phyloP scores from a whole-genome alignment of 2,113 vertebrate species.

The Lophochroa leadbeateri region DNA sequence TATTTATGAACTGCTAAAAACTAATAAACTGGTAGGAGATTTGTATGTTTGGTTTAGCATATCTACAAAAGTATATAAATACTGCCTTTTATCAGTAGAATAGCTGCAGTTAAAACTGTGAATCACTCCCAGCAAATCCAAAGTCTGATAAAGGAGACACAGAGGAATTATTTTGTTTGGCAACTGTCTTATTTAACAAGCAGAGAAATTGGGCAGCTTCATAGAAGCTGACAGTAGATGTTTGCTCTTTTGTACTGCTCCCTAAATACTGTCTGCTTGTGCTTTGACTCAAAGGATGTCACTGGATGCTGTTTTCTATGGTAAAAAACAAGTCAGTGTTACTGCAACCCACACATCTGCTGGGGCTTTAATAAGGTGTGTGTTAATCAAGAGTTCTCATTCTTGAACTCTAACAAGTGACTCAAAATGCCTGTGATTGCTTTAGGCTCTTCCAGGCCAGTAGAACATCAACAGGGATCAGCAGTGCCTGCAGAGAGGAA shows the following conservation, averaged over 20 bases:
- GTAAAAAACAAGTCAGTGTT: not conserved
- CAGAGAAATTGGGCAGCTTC: not conserved
- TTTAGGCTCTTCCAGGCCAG: not conserved
- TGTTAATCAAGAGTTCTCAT: not conserved
- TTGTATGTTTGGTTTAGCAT: not conserved
- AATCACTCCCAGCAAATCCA: not conserved
- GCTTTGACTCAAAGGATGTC: not conserved
- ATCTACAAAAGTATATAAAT: conserved; percentile 12
- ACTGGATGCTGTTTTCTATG: not conserved
- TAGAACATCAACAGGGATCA: not conserved
- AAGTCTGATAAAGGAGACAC: not conserved
- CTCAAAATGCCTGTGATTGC: not conserved
- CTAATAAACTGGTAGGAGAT: conserved; percentile 27
- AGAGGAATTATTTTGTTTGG: conserved; percentile 48
- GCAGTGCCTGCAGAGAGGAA: not conserved
- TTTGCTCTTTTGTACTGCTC: not conserved
- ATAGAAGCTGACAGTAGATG: not conserved
- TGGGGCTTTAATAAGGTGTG: not conserved
- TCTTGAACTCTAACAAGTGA: not conserved
- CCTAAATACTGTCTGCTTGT: not conserved
- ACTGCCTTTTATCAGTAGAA: conserved; percentile 15
- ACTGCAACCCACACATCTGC: not conserved
- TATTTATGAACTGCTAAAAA: conserved; percentile 41
- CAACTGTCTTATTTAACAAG: not conserved
- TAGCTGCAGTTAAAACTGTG: not conserved